Evolutionary conservation across 1,140 invertebrate species (phyloP).

Genomic region (Drosophila biarmipes): DNA sequence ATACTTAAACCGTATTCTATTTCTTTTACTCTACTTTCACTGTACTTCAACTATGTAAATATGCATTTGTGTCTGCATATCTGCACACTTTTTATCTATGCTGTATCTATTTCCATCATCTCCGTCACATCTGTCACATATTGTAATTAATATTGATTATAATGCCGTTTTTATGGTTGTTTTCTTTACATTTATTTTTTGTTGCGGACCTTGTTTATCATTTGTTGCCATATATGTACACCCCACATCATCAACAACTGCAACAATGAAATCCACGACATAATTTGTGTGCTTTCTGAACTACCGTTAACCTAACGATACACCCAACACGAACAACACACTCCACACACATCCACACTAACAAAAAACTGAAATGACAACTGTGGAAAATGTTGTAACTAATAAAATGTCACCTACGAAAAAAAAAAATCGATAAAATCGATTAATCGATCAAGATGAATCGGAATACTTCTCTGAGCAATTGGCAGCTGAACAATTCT

Average conservation of each 20-base stretch:
- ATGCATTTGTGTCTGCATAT: slow-evolving; percentile 13
- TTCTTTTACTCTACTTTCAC: slow-evolving; percentile 10
- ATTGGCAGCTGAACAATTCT: slow-evolving; percentile 84
- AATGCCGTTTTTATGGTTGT: slow-evolving; percentile 45
- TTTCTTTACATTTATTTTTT: slow-evolving; percentile 53
- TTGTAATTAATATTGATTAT: slow-evolving; percentile 72
- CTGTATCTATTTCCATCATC: slow-evolving; percentile 8
- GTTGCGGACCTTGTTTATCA: slow-evolving; percentile 61
- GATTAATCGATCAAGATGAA: slow-evolving; percentile 64
- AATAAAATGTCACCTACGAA: slow-evolving; percentile 7
- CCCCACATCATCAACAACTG: slow-evolving; percentile 42
- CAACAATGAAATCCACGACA: slow-evolving; percentile 49
- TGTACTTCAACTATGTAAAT: slow-evolving; percentile 9
- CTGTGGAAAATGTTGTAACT: slow-evolving; percentile 43
- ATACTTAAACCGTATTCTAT: background rate
- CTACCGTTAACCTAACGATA: slow-evolving; percentile 72
- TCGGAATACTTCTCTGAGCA: slow-evolving; percentile 85
- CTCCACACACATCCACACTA: slow-evolving; percentile 32
- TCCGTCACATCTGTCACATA: slow-evolving; percentile 50
- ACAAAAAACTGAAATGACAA: slow-evolving; percentile 55
- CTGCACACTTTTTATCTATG: slow-evolving; percentile 21
- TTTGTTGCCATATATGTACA: slow-evolving; percentile 57
- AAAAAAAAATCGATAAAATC: slow-evolving; percentile 12
- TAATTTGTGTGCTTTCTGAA: slow-evolving; percentile 73
- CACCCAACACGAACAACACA: slow-evolving; percentile 29